Base-by-base conservation (phyloP, 1,140 invertebrate genomes). In the Drosophila kurseongensis region DNA sequence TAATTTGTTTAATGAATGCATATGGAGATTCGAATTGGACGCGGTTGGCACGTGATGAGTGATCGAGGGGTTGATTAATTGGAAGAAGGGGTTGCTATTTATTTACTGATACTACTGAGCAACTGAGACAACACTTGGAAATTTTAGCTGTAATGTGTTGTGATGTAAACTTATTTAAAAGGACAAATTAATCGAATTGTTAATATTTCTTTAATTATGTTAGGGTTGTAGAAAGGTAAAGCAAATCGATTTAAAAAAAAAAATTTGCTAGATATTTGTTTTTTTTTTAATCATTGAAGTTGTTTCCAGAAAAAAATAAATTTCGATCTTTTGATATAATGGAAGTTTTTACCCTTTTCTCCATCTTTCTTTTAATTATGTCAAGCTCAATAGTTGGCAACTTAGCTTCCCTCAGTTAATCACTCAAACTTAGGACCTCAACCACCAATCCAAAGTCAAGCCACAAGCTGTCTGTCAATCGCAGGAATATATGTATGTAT, bases 1-100 rank as follows among this genome's bases (percentile, higher is more conserved):
- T 74, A 88, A 88, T 86, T 88, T 78, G 65, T 86, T 58, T 78
- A 81, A 75, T 78, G 75, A 71, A 77, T 77, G 74, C 74, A 76
- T 45, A 42, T 45, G 52, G 61, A 68, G 18, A 68, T 14, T 41
- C 38, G 35, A 68, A 68, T 68, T 67, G 35, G 51, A 60, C 38
- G 66, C 67, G 42, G 42, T 60, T 76, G 63, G 54, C 73, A 60
- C 48, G 73, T 69, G 74, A 76, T 72, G 68, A 72, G 44, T 72
- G 66, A 72, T 72, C 23, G 51, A 41, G 44, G 51, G 65, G 23
- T 29, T 48, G 27, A 5, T 18, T 16, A 35, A 14, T 13, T 14
- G 1, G 3, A 4, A 40, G 63, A 66, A 68, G 65, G 60, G 60
- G 62, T 68, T 44, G 38, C n/a, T 65, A 42, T 67, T 67, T 68